A percentile compares a stretch with the other conserved stretches of the same genome.
Evolutionary conservation across 2,888 invertebrate species (phyloP).

Genomic region (Drosophila recens): DNA sequence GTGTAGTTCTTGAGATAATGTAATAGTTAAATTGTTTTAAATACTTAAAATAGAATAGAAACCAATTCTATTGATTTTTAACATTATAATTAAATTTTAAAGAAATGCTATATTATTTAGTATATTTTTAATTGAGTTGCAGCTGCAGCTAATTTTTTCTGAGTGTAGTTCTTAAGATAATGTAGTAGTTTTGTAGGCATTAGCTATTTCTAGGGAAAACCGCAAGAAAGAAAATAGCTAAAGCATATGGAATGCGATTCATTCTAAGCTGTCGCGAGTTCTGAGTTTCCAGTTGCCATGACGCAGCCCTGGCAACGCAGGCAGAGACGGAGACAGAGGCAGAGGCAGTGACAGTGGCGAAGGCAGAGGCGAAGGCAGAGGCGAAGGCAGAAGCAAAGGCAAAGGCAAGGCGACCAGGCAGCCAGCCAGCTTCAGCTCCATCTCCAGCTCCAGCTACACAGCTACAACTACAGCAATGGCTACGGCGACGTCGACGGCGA

Average conservation of each 20-base stretch:
- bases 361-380: constrained; percentile 35
- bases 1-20: not conserved
- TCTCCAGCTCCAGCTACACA: constrained; percentile 55
- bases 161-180: constrained; percentile 2
- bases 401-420: constrained; percentile 69
- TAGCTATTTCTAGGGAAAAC: constrained; percentile 5
- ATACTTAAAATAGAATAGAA: not conserved
- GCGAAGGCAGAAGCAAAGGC: constrained; percentile 33
- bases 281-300: constrained; percentile 39
- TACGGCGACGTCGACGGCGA: constrained; percentile 54
- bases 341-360: not conserved
- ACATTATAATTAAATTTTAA: not conserved
- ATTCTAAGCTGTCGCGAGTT: constrained; percentile 22
- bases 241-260: constrained; percentile 13
- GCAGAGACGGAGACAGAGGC: constrained; percentile 50
- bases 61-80: not conserved
- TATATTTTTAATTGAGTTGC: not conserved
- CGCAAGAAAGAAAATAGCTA: constrained; percentile 12
- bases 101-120: not conserved
- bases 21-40: not conserved
- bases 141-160: not conserved
- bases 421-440: constrained; percentile 53
- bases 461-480: constrained; percentile 55
- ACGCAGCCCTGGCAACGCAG: constrained; percentile 66
- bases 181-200: not conserved